A percentile compares a stretch with the other conserved stretches of the same genome.
These are phyloP conservation scores for Zaprionus vittiger DNA, from an alignment of 1,140 invertebrate genomes.

Conservation along the genomic window DNA sequence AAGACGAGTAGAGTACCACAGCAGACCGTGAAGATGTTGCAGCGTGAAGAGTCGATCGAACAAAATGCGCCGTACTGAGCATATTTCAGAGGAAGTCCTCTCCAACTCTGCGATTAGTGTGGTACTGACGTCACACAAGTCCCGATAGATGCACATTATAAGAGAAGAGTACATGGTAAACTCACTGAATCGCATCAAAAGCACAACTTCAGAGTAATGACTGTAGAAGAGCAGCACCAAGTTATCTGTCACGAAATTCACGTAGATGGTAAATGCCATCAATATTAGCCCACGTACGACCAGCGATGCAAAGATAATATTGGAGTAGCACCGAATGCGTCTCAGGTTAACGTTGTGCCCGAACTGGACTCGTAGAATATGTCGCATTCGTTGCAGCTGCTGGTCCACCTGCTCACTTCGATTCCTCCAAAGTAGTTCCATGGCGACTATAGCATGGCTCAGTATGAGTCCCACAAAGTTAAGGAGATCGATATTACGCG, in stretches of 20 bases:
- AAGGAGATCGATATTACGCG: constrained; percentile 41
- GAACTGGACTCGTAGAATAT: constrained; percentile 15
- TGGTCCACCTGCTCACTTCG: constrained; percentile 28
- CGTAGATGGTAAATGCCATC: background rate
- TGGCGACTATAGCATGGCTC: constrained; percentile 17
- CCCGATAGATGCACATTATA: constrained; percentile 47
- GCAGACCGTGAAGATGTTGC: constrained; percentile 33
- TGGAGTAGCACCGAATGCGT: constrained; percentile 34
- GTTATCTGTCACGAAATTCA: background rate
- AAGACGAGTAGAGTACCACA: constrained; percentile 47
- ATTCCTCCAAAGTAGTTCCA: constrained; percentile 52
- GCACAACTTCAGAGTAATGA: constrained; percentile 53
- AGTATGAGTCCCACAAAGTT: constrained; percentile 20
- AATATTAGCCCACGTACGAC: background rate
- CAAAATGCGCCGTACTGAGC: constrained; percentile 1
- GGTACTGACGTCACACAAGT: constrained; percentile 23
- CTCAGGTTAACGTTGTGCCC: constrained; percentile 11
- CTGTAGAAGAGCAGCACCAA: constrained; percentile 16
- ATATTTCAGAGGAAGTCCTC: constrained; percentile 14
- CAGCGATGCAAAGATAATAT: constrained; percentile 14
- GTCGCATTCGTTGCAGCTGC: constrained; percentile 35
- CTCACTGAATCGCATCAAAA: constrained; percentile 43
- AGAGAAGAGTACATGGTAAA: constrained; percentile 43
- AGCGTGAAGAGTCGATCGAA: constrained; percentile 35
- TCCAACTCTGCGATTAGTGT: constrained; percentile 35